Conservation (phyloP, 2,888 invertebrate genomes). For the Agrochola circellaris region DNA sequence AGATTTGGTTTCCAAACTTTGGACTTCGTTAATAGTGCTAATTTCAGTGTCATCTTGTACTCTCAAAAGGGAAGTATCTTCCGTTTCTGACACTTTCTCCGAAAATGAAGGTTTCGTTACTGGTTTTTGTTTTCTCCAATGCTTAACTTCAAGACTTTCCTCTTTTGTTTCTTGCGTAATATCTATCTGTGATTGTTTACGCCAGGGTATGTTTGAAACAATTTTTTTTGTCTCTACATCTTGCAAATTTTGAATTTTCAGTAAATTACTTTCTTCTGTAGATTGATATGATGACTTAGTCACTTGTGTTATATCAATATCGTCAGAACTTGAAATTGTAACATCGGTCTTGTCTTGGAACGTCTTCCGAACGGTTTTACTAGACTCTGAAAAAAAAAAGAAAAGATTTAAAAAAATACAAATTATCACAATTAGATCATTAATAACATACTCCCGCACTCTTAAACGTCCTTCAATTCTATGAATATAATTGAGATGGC, state of each 20-base stretch:
- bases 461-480: background rate
- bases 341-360: constrained; percentile 78
- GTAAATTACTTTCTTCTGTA: constrained; percentile 84
- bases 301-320: constrained; percentile 67
- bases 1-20: constrained; percentile 43
- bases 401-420: background rate
- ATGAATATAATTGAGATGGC: background rate
- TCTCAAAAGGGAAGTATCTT: constrained; percentile 68
- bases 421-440: background rate
- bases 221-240: constrained; percentile 78
- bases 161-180: constrained; percentile 62
- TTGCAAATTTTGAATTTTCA: constrained; percentile 79
- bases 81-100: constrained; percentile 63
- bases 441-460: background rate
- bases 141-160: constrained; percentile 70
- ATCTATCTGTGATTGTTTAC: constrained; percentile 72
- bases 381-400: constrained; percentile 77
- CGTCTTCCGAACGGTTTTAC: constrained; percentile 75
- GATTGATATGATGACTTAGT: constrained; percentile 76
- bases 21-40: constrained; percentile 53
- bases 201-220: constrained; percentile 80
- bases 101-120: constrained; percentile 49
- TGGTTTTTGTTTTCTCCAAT: constrained; percentile 75
- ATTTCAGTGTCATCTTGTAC: constrained; percentile 63
- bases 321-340: constrained; percentile 66